Evolutionary conservation across 1,140 invertebrate species (phyloP), one percentile per base, ranked within the genome.

Genomic region (Drosophila orosa): DNA sequence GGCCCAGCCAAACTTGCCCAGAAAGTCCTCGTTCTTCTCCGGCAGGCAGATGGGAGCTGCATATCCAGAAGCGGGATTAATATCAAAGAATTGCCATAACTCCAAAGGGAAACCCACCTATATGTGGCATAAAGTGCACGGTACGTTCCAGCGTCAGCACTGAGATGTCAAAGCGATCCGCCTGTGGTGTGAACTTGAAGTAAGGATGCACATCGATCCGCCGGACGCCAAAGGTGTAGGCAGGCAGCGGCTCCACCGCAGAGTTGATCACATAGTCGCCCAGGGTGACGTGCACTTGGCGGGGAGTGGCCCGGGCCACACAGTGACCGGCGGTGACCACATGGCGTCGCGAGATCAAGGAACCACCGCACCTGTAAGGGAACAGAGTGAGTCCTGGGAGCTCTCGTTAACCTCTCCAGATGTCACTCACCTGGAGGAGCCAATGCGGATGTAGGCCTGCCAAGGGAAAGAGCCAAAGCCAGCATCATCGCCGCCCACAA

Each of bases 311-410:
- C 76, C 97, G 95, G 27, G 97, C 97, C 39, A 99, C 98, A 92
- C 98, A 99, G 92, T 99, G 98, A 4, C 98, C 98, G 13, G 98
- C 98, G 29, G 97, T 99, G 27, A 99, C 97, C 2, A 99, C 97
- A 93, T 99, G 98, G 65, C 96, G 95, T 48, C 97, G 94, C 79
- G 97, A 98, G 72, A 99, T 96, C 66, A 99, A 94, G 2, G 98
- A 98, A 31, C 98, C 98, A 8, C 98, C 98, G 92, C 98, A 99
- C 92, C 97, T 96, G 92, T 93, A 95, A 59, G 5, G 5, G 27
- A 8, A 6, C 58, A 47, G 15, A 2, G 12, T 37, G 4, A 39
- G 24, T 22, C 0, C 15, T 13, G 13, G 25, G 13, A 22, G 29
- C 22, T 27, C 17, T 3, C 13, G 3, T 2, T 31, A 1, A 37